Evolutionary conservation across 2,113 vertebrate genomes (phyloP).

Genomic region (Myanophis thanlyinensis): DNA sequence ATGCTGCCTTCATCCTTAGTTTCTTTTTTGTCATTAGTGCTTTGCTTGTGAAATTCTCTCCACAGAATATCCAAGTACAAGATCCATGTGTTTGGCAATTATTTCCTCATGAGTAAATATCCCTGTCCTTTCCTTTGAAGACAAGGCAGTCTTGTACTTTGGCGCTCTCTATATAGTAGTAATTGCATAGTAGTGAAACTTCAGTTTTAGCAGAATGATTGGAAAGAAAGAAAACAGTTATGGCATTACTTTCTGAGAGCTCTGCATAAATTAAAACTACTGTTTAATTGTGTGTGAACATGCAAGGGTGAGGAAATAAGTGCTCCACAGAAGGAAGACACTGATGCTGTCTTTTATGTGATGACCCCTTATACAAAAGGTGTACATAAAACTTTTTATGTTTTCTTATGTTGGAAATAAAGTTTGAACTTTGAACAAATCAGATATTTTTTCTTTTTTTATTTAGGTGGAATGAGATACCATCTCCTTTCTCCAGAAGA

Average conservation of each 20-base stretch:
- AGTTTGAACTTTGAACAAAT: not conserved
- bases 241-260: not conserved
- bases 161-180: not conserved
- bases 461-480: slow-evolving; percentile 85
- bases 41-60: not conserved
- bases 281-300: not conserved
- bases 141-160: not conserved
- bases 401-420: not conserved
- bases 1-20: not conserved
- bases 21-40: not conserved
- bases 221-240: not conserved
- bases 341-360: not conserved
- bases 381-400: not conserved
- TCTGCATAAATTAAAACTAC: not conserved
- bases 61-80: not conserved
- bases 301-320: not conserved
- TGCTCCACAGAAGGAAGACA: not conserved
- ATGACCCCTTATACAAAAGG: not conserved
- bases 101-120: not conserved
- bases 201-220: not conserved
- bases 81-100: not conserved
- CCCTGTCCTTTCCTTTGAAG: not conserved
- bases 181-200: not conserved
- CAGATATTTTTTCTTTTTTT: slow-evolving; percentile 37
- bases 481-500: slow-evolving; percentile 89